Evolutionary conservation across 1,140 invertebrate species (phyloP).

Genomic region (Pogonomyrmex californicus): DNA sequence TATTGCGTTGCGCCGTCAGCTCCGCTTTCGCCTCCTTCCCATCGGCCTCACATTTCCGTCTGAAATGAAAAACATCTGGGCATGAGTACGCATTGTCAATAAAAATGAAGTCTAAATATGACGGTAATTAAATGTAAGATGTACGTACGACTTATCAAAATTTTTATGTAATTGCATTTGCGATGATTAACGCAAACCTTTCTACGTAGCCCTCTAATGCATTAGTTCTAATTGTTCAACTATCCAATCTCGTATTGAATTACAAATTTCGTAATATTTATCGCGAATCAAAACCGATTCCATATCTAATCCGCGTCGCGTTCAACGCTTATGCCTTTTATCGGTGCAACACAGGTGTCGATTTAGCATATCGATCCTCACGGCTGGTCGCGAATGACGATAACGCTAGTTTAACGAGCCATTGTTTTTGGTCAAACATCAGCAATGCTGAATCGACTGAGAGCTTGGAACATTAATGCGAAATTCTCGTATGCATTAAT

Average conservation of each 20-base stretch:
- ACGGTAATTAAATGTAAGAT: neutral
- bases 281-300: neutral
- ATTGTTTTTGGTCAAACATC: conserved; percentile 68
- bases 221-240: neutral
- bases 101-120: conserved; percentile 1
- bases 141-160: neutral
- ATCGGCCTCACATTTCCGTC: conserved; percentile 88
- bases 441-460: conserved; percentile 38
- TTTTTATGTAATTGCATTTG: neutral
- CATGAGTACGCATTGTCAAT: neutral
- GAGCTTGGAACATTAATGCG: conserved; percentile 76
- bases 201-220: neutral
- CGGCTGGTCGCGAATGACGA: conserved; percentile 33
- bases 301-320: neutral
- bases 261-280: neutral
- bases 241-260: neutral
- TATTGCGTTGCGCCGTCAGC: conserved; percentile 87
- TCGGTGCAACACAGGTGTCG: conserved; percentile 46
- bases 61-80: conserved; percentile 78
- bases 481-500: conserved; percentile 82
- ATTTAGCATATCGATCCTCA: conserved; percentile 72
- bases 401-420: conserved; percentile 59
- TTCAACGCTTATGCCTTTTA: conserved; percentile 52
- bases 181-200: neutral
- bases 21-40: conserved; percentile 89